A percentile compares a stretch with the other conserved stretches of the same genome.
These are phyloP conservation scores for Lucilia cuprina DNA, from an alignment of 1,140 invertebrate species.

Conservation along the genomic window DNA sequence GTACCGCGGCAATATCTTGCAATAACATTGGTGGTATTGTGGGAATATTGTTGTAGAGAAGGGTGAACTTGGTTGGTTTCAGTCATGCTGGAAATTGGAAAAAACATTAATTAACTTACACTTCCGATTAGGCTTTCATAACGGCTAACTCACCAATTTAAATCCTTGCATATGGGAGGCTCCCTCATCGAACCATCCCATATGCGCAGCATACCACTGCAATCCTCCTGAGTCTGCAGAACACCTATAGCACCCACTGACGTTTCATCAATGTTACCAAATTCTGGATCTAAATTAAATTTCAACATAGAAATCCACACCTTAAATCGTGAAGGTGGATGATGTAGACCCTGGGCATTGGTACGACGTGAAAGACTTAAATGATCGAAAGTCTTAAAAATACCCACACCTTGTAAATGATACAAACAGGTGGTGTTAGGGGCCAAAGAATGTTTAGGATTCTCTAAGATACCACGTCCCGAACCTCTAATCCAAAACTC, in stretches of 20 bases:
- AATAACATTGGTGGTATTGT: constrained; percentile 74
- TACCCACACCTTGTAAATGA: constrained; percentile 70
- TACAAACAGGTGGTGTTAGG: constrained; percentile 88
- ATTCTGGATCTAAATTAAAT: constrained; percentile 70
- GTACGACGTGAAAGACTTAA: constrained; percentile 54
- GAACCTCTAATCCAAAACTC: constrained; percentile 86
- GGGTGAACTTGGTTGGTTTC: constrained; percentile 30
- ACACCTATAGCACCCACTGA: constrained; percentile 64
- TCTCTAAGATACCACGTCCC: constrained; percentile 77
- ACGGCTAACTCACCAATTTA: constrained; percentile 72
- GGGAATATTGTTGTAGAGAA: constrained; percentile 48
- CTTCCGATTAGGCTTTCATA: too few relatives aligned
- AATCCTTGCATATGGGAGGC: constrained; percentile 78
- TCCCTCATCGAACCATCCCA: constrained; percentile 84
- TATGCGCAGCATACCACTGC: constrained; percentile 81
- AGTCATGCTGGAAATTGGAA: constrained; percentile 23
- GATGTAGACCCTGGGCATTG: constrained; percentile 51
- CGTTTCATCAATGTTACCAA: constrained; percentile 65
- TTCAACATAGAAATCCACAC: constrained; percentile 89
- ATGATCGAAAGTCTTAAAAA: constrained; percentile 61
- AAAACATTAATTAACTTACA: neutral
- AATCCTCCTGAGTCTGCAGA: constrained; percentile 72
- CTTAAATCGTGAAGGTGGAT: constrained; percentile 69
- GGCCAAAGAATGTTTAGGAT: constrained; percentile 80
- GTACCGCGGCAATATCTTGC: constrained; percentile 80